Evolutionary conservation across 2,797 vertebrate species (phyloP).

Genomic region (Scarus forsteni): DNA sequence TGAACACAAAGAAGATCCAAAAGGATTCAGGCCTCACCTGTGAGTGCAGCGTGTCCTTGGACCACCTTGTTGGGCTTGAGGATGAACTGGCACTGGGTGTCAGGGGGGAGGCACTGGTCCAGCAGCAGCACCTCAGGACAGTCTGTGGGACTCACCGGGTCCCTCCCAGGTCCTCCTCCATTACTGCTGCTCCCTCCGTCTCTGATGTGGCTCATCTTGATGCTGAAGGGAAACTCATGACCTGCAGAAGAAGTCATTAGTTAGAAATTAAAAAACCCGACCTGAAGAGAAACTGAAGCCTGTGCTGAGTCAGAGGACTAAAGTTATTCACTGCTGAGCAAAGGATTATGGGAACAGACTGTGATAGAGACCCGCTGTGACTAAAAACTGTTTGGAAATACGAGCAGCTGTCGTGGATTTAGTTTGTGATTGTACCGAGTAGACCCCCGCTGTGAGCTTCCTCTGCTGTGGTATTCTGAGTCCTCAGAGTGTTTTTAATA

Average conservation of each 20-base stretch:
- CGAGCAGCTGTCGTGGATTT: slow-evolving; percentile 53
- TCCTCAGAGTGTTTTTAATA: neutral
- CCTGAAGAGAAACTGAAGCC: neutral
- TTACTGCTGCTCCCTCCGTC: slow-evolving; percentile 64
- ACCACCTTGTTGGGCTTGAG: slow-evolving; percentile 90
- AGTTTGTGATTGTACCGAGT: slow-evolving; percentile 17
- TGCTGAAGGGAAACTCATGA: slow-evolving; percentile 95
- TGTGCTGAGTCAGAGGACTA: neutral
- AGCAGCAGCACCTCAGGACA: slow-evolving; percentile 87
- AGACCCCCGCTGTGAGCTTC: neutral
- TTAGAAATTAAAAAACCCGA: slow-evolving; percentile 16
- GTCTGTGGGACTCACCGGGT: slow-evolving; percentile 77
- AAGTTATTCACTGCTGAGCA: slow-evolving; percentile 35
- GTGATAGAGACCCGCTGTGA: slow-evolving; percentile 31
- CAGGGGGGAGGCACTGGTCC: slow-evolving; percentile 91
- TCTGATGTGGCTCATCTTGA: slow-evolving; percentile 96
- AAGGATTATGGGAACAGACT: slow-evolving; percentile 37
- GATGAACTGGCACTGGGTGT: slow-evolving; percentile 95
- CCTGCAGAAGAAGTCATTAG: slow-evolving; percentile 80
- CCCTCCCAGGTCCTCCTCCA: slow-evolving; percentile 58
- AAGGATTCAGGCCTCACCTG: slow-evolving; percentile 78
- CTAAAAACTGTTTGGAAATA: slow-evolving; percentile 30
- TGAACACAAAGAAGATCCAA: neutral
- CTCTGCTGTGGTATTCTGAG: neutral
- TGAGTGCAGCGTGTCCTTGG: slow-evolving; percentile 78